Percentiles rank a stretch among this genome's conserved stretches.
Evolutionary conservation across 2,113 vertebrate genomes (phyloP).

Genomic region (Nycticorax nycticorax): DNA sequence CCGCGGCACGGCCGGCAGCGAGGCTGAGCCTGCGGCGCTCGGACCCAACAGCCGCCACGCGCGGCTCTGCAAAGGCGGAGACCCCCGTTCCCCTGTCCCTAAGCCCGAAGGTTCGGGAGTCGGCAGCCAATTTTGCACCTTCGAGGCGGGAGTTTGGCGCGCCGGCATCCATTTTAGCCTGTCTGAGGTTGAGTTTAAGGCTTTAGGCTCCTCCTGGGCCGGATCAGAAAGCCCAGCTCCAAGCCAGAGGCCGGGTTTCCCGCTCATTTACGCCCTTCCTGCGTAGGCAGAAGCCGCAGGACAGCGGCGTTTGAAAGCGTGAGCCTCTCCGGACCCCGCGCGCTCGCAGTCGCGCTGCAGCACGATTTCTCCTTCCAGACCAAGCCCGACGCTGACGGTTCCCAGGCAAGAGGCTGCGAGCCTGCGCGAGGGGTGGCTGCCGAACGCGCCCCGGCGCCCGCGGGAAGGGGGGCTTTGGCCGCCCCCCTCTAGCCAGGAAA

Average conservation of each 20-base stretch:
- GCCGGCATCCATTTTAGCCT: rapidly evolving
- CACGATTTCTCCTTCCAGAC: rapidly evolving
- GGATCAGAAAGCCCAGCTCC: neutral
- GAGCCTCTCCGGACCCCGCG: rapidly evolving
- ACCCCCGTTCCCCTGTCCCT: rapidly evolving
- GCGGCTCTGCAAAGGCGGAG: neutral
- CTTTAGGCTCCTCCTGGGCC: neutral
- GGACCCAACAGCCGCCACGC: rapidly evolving
- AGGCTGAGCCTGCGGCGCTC: neutral
- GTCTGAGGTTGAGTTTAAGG: neutral
- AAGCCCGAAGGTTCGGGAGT: rapidly evolving
- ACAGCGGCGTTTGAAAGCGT: neutral
- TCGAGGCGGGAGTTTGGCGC: rapidly evolving
- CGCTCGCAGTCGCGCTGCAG: rapidly evolving
- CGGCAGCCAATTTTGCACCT: neutral
- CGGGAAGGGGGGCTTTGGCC: too few species aligned
- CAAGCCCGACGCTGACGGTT: neutral
- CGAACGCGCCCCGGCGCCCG: rapidly evolving
- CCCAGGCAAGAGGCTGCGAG: neutral
- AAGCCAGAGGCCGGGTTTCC: neutral
- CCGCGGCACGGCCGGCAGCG: rapidly evolving
- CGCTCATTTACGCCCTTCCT: rapidly evolving
- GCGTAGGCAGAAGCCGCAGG: neutral
- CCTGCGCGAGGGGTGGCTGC: rapidly evolving
- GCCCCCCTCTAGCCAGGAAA: neutral